Evolutionary conservation across 2,888 invertebrate genomes (phyloP).

Genomic region (Dimorphilus gyrociliatus): DNA sequence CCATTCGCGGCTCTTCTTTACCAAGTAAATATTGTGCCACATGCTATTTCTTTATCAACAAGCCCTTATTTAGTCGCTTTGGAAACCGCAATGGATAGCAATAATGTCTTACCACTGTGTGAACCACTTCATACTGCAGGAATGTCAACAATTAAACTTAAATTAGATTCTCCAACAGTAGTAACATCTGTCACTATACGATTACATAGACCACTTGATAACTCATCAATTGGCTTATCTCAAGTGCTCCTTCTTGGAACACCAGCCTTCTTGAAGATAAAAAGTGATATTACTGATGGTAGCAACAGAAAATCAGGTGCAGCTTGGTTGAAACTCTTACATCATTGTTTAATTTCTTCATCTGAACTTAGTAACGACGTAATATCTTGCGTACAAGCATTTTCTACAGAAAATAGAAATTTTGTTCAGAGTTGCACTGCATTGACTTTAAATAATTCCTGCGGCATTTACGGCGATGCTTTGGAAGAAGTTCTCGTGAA

Average conservation of each 20-base stretch:
- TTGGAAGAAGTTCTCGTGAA: no score
- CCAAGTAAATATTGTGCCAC: constrained; percentile 51
- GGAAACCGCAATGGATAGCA: constrained; percentile 63
- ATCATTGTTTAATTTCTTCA: constrained; percentile 61
- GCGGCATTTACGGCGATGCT: no score
- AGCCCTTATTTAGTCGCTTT: constrained; percentile 67
- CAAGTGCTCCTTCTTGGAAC: constrained; percentile 69
- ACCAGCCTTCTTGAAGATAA: constrained; percentile 49
- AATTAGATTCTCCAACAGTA: constrained; percentile 63
- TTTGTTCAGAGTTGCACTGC: no score
- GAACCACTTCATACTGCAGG: constrained; percentile 72
- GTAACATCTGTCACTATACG: constrained; percentile 63
- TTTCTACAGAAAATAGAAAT: no score
- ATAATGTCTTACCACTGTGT: constrained; percentile 61
- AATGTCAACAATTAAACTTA: constrained; percentile 60
- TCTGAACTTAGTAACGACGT: no score
- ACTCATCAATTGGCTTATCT: constrained; percentile 70
- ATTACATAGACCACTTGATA: constrained; percentile 67
- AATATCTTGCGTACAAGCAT: no score
- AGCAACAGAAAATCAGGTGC: background rate
- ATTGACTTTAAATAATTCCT: no score
- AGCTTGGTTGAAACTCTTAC: constrained; percentile 58
- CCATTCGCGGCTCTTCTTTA: constrained; percentile 73
- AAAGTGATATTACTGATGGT: no score
- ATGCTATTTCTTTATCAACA: constrained; percentile 44